Base-by-base conservation (phyloP, 35 echinoderm and acorn worm genomes). In the Acanthaster planci region DNA sequence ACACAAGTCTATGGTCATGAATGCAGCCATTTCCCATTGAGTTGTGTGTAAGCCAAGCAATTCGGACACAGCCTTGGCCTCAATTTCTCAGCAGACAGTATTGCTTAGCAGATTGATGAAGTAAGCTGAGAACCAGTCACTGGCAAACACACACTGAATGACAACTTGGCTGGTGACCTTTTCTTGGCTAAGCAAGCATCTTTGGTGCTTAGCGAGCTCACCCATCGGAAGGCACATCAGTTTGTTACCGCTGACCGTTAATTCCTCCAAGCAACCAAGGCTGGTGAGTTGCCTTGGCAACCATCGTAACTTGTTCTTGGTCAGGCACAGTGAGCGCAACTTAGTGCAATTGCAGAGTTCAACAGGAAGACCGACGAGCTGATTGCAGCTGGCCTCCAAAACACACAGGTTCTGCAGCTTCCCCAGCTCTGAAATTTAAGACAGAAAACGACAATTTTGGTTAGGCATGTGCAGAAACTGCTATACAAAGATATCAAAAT, bases 171-270 rank as follows among this genome's bases (percentile, higher is more conserved):
- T 14, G 12, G 22, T 57, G 55, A 57, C 22, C 55, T n/a, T n/a
- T n/a, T n/a, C n/a, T n/a, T n/a, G n/a, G n/a, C n/a, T n/a, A n/a
- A n/a, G n/a, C n/a, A n/a, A n/a, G n/a, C n/a, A n/a, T n/a, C n/a
- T n/a, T n/a, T n/a, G 27, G 18, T 59, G 10, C 23, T 12, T 36
- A 72, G 2, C 37, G 78, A n/a, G n/a, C n/a, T 78, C 82, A 92
- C 90, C 79, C 79, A 82, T 58, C 18, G 90, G 90, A 17, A 92
- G 29, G 77, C 76, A 80, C 5, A 82, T 2, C 1, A 93, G 55
- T 59, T 79, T 84, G 72, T 93, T 93, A 34, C 91, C 91, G 21
- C 37, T 60, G 36, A 47, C 86, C 51, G 91, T 88, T 15, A 93
- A 32, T 52, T 93, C 91, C 78, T 93, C 39, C 30, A 93, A 76